phyloP scores from a whole-genome alignment of 2,888 invertebrate species.

The Drosophila acutilabella region DNA sequence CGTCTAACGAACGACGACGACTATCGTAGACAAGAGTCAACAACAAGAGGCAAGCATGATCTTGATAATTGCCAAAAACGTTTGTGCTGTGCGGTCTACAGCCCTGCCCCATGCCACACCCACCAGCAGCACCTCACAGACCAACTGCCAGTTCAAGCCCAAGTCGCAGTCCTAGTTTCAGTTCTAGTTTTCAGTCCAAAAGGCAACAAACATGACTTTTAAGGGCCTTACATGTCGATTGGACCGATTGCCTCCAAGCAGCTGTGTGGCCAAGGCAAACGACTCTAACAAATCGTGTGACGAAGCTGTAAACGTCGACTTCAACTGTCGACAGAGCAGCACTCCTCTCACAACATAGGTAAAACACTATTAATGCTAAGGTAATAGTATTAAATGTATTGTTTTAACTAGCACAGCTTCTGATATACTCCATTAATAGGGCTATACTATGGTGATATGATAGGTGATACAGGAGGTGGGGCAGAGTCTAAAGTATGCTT shows the following conservation, averaged over 20 bases:
- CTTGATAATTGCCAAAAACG: conserved; percentile 78
- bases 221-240: conserved; percentile 80
- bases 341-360: conserved; percentile 1
- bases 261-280: conserved; percentile 54
- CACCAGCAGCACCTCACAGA: conserved; percentile 32
- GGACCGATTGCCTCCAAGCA: conserved; percentile 57
- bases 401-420: too few species aligned
- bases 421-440: too few species aligned
- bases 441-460: too few species aligned
- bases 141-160: background rate
- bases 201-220: conserved; percentile 69
- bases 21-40: conserved; percentile 63
- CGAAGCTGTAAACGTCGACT: conserved; percentile 55
- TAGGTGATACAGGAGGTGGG: too few species aligned
- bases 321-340: conserved; percentile 27
- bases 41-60: conserved; percentile 69
- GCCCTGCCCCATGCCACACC: conserved; percentile 60
- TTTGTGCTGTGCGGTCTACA: conserved; percentile 57
- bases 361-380: too few species aligned
- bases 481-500: too few species aligned
- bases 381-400: too few species aligned
- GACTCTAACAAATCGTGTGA: conserved; percentile 61
- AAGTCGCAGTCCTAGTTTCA: conserved; percentile 1
- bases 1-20: conserved; percentile 66
- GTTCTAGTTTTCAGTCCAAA: conserved; percentile 2